A percentile compares a stretch with the other conserved stretches of the same genome.
These are phyloP conservation scores for Diloba caeruleocephala DNA, from an alignment of 2,888 invertebrate species.

Conservation along the genomic window DNA sequence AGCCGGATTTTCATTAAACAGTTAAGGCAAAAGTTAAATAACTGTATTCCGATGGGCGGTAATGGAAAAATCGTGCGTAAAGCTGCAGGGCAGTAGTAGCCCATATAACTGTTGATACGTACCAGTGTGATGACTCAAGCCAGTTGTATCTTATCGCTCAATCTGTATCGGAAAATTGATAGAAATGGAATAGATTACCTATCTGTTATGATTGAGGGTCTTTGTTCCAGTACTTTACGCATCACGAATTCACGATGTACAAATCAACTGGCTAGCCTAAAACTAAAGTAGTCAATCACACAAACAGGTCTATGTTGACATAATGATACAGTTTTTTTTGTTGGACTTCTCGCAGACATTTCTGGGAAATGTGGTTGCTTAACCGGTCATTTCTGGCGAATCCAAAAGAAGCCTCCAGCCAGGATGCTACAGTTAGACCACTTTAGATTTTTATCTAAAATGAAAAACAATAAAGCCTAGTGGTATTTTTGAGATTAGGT, in stretches of 20 bases:
- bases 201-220: constrained; percentile 17
- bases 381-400: no score
- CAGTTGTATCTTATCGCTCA: constrained; percentile 31
- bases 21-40: constrained; percentile 8
- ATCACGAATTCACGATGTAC: constrained; percentile 1
- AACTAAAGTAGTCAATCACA: no score
- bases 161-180: constrained; percentile 24
- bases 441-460: no score
- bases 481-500: no score
- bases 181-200: constrained; percentile 22
- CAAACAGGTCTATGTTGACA: no score
- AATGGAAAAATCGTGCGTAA: constrained; percentile 13
- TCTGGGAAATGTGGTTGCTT: no score
- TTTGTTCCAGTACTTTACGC: constrained; percentile 2
- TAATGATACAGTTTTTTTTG: no score
- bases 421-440: no score
- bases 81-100: constrained; percentile 2
- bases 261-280: no score
- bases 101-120: constrained; percentile 8
- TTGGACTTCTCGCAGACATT: no score
- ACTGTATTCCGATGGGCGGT: constrained; percentile 2
- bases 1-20: neutral
- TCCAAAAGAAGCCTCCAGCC: no score
- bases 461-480: no score
- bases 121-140: constrained; percentile 2